Evolutionary conservation across 2,888 invertebrate species (phyloP).

Genomic region (Cancer borealis): DNA sequence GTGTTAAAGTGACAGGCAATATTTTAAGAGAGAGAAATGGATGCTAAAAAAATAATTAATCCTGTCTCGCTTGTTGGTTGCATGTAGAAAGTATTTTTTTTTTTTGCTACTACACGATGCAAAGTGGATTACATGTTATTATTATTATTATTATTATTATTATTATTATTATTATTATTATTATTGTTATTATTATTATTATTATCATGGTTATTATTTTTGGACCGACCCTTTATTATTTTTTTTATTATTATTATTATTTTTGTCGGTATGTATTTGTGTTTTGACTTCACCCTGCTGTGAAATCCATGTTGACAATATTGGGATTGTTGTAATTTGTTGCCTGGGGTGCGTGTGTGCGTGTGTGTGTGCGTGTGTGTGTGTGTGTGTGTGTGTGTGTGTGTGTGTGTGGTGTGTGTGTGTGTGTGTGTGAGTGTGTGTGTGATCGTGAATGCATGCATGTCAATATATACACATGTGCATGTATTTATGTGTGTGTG

Average conservation of each 20-base stretch:
- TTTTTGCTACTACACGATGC: not conserved
- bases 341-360: not conserved
- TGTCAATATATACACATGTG: not conserved
- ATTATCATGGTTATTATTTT: not conserved
- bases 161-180: not conserved
- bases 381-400: not conserved
- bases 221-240: not conserved
- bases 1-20: not conserved
- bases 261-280: not conserved
- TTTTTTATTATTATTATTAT: not conserved
- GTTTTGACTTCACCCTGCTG: not conserved
- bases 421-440: not conserved
- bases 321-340: slow-evolving; percentile 24
- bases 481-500: slow-evolving; percentile 9
- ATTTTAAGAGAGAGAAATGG: not conserved
- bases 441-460: not conserved
- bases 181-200: not conserved
- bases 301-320: slow-evolving; percentile 9
- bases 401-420: not conserved
- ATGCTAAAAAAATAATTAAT: not conserved
- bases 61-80: not conserved
- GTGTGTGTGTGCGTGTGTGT: not conserved
- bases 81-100: not conserved
- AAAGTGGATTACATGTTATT: not conserved
- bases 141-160: not conserved